Percentiles rank a stretch among this genome's conserved stretches.
phyloP scores from a whole-genome alignment of 1,140 invertebrate genomes.

The Macrosteles quadrilineatus region DNA sequence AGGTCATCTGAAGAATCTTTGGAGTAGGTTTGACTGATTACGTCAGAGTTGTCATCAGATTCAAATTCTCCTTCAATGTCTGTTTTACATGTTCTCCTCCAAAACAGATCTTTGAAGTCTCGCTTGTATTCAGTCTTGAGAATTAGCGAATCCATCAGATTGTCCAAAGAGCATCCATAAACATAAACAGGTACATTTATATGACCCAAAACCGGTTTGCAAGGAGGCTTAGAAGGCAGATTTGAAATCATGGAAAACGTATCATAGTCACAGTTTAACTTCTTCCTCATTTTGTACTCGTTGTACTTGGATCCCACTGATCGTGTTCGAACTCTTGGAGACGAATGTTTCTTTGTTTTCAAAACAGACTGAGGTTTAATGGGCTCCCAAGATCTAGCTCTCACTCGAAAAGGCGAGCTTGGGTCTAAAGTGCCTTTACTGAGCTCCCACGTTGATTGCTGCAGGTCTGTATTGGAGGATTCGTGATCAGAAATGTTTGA shows the following conservation, averaged over 20 bases:
- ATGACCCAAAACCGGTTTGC: conserved; percentile 39
- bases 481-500: conserved; percentile 1
- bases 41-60: conserved; percentile 17
- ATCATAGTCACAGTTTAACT: not conserved
- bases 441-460: conserved; percentile 15
- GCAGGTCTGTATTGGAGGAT: not conserved
- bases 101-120: conserved; percentile 19
- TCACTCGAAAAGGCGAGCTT: conserved; percentile 37
- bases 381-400: conserved; percentile 44
- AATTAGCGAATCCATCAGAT: conserved; percentile 38
- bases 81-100: not conserved
- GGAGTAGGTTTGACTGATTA: not conserved
- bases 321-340: conserved; percentile 37
- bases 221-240: not conserved
- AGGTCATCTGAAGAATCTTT: conserved; percentile 27
- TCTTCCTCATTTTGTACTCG: conserved; percentile 19
- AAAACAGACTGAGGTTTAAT: conserved; percentile 33
- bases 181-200: conserved; percentile 65
- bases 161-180: conserved; percentile 64
- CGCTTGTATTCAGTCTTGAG: conserved; percentile 32
- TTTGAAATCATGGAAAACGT: not conserved
- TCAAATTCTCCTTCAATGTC: conserved; percentile 9
- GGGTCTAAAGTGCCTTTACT: conserved; percentile 19
- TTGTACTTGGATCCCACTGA: conserved; percentile 41
- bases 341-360: conserved; percentile 36